Conservation (phyloP, 2,113 vertebrate genomes). For the Ranitomeya imitator region DNA sequence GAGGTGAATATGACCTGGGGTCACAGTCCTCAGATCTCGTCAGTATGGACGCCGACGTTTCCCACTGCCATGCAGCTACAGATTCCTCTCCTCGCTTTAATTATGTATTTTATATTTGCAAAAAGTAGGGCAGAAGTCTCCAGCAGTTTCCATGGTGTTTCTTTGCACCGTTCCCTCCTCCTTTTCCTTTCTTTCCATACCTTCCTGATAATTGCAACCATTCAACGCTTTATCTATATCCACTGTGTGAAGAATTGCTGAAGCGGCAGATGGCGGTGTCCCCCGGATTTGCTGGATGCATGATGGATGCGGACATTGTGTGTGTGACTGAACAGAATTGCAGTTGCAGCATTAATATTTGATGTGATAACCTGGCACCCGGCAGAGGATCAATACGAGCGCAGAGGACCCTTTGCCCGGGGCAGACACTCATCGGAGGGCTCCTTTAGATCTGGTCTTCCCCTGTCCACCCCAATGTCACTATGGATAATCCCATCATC, state of each 20-base stretch:
- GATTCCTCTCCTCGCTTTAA: slow-evolving; percentile 15
- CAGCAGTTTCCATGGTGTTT: slow-evolving; percentile 53
- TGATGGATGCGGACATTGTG: slow-evolving; percentile 3
- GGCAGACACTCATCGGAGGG: not conserved
- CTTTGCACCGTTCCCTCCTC: not conserved
- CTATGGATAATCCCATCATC: not conserved
- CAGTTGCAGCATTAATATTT: not conserved
- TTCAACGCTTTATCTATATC: not conserved
- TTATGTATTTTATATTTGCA: slow-evolving; percentile 48
- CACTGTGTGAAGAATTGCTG: not conserved
- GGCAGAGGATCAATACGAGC: not conserved
- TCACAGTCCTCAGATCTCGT: not conserved
- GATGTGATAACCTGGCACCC: not conserved
- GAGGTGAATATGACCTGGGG: no score
- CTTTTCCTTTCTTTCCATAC: not conserved
- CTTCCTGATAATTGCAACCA: slow-evolving; percentile 9
- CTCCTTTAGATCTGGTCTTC: not conserved
- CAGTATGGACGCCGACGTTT: not conserved
- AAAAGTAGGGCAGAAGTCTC: slow-evolving; percentile 39
- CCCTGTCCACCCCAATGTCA: not conserved
- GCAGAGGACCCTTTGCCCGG: not conserved
- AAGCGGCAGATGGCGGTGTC: slow-evolving; percentile 1
- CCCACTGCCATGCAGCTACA: not conserved
- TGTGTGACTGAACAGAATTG: not conserved
- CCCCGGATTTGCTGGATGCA: not conserved